These are phyloP conservation scores for Progne subis DNA, from an alignment of 2,113 vertebrate species.

Conservation along the genomic window DNA sequence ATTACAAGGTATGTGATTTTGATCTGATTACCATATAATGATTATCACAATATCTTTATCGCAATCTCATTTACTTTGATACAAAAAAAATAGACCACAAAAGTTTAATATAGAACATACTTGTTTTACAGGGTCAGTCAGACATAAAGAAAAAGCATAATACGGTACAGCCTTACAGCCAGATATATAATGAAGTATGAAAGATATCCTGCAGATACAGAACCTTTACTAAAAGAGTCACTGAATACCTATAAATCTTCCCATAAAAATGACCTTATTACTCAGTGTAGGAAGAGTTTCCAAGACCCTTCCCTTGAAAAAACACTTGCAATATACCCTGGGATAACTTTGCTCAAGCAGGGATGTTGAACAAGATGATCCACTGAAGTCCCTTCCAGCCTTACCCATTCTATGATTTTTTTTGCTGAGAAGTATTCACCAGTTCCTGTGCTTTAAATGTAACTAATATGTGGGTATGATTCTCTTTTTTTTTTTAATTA, in stretches of 20 bases:
- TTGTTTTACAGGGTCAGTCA: neutral
- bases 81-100: neutral
- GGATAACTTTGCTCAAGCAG: neutral
- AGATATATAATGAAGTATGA: neutral
- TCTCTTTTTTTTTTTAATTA: neutral
- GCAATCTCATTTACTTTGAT: neutral
- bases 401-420: neutral
- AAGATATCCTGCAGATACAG: neutral
- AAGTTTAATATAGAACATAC: rapidly evolving
- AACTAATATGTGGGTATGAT: neutral
- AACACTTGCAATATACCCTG: neutral
- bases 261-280: neutral
- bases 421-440: neutral
- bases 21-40: neutral
- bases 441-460: neutral
- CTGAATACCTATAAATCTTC: neutral
- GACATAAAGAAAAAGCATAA: neutral
- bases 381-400: neutral
- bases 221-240: neutral
- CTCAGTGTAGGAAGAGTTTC: neutral
- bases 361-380: neutral
- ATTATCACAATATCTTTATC: neutral
- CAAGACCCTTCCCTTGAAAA: neutral
- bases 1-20: neutral
- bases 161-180: neutral